Conservation (phyloP, 1,140 invertebrate genomes). For the Parasteatoda tepidariorum region DNA sequence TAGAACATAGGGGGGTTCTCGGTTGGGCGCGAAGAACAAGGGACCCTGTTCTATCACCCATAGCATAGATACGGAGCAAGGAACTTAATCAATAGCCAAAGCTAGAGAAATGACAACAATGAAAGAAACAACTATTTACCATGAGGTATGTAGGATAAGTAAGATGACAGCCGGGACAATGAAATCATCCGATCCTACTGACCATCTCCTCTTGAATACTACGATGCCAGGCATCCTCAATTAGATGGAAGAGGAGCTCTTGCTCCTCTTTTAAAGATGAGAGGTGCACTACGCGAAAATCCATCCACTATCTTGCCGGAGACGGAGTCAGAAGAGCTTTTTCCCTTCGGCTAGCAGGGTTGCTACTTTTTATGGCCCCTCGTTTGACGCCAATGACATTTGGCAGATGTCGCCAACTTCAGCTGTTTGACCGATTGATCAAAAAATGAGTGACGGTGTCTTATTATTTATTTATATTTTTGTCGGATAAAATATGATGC, state of each 20-base stretch:
- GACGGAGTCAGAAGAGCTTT: neutral
- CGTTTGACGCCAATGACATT: constrained; percentile 12
- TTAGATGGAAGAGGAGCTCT: constrained; percentile 17
- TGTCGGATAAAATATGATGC: too few species aligned
- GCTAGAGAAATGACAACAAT: constrained; percentile 8
- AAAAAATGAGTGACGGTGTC: too few species aligned
- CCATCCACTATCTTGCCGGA: neutral
- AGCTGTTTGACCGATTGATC: too few species aligned
- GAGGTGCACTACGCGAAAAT: neutral
- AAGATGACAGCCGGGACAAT: constrained; percentile 85
- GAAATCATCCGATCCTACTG: constrained; percentile 89
- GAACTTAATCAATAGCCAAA: neutral
- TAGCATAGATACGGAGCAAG: neutral
- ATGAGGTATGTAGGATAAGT: constrained; percentile 80
- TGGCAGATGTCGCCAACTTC: constrained; percentile 13
- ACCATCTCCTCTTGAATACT: constrained; percentile 86
- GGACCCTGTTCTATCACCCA: too few species aligned
- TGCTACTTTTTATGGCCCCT: constrained; percentile 20
- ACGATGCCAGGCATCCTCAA: constrained; percentile 85
- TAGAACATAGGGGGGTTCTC: too few species aligned
- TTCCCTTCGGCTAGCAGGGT: constrained; percentile 23
- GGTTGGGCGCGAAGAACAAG: too few species aligned
- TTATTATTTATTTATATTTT: too few species aligned
- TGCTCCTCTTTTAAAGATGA: neutral
- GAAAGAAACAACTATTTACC: constrained; percentile 73